These are phyloP conservation scores for Phlogophora meticulosa DNA, from an alignment of 2,888 invertebrate species.

Conservation along the genomic window DNA sequence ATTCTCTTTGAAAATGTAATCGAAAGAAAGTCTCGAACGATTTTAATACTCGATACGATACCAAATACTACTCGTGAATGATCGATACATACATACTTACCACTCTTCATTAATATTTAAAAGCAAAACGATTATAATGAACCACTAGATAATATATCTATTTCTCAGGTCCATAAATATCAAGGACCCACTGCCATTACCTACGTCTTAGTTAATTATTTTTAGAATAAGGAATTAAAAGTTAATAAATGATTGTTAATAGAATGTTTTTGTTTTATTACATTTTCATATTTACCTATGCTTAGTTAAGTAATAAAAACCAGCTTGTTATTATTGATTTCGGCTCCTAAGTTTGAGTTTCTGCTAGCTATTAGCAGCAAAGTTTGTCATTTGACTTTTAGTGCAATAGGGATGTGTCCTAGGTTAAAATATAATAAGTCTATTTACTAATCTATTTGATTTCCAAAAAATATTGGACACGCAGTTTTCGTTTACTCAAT, in stretches of 20 bases:
- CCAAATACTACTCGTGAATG: not conserved
- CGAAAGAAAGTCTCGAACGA: not conserved
- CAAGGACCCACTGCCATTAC: slow-evolving; percentile 22
- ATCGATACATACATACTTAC: not conserved
- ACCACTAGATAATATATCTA: not conserved
- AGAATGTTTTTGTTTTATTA: slow-evolving; percentile 8
- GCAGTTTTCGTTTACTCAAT: too few relatives aligned
- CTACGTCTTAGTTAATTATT: slow-evolving; percentile 38
- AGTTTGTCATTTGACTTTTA: too few relatives aligned
- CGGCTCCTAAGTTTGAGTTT: too few relatives aligned
- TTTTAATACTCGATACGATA: not conserved
- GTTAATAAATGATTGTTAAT: slow-evolving; percentile 28
- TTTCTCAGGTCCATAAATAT: not conserved
- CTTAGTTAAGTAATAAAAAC: too few relatives aligned
- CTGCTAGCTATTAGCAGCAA: too few relatives aligned
- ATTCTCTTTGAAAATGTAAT: not conserved
- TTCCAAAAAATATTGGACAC: too few relatives aligned
- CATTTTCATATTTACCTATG: not conserved
- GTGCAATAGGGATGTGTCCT: too few relatives aligned
- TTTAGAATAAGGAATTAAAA: slow-evolving; percentile 22
- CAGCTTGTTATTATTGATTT: too few relatives aligned
- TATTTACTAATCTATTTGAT: too few relatives aligned
- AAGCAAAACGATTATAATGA: not conserved
- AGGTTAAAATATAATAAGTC: too few relatives aligned
- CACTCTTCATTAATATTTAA: not conserved